Evolutionary conservation across 2,113 vertebrate genomes (phyloP).

Genomic region (Heterochromis multidens): DNA sequence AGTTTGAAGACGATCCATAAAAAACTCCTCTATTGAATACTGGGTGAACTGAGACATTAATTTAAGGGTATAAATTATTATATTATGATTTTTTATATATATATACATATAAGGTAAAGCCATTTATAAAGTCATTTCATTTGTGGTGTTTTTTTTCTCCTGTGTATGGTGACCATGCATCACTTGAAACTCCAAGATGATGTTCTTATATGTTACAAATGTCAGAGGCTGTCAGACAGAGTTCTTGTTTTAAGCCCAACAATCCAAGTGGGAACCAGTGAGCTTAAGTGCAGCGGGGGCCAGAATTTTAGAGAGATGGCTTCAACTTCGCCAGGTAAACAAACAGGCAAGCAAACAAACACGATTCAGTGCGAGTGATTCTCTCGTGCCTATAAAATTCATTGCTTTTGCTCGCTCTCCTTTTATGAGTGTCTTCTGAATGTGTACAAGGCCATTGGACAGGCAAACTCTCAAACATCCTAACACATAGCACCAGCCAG

Average conservation of each 20-base stretch:
- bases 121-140: neutral
- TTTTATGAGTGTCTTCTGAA: conserved; percentile 40
- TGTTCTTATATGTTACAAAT: conserved; percentile 21
- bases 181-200: conserved; percentile 13
- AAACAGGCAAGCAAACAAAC: conserved; percentile 47
- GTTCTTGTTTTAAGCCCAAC: conserved; percentile 22
- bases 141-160: neutral
- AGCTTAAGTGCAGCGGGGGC: conserved; percentile 8
- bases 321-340: conserved; percentile 44
- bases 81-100: neutral
- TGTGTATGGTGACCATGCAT: neutral
- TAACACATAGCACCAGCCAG: conserved; percentile 37
- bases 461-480: conserved; percentile 25
- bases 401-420: conserved; percentile 10
- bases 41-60: neutral
- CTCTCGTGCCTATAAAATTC: conserved; percentile 35
- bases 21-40: neutral
- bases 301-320: conserved; percentile 35
- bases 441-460: conserved; percentile 47
- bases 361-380: conserved; percentile 1
- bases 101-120: neutral
- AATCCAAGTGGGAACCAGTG: conserved; percentile 14
- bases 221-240: conserved; percentile 30
- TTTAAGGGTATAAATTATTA: neutral
- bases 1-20: too few species aligned